These are phyloP conservation scores for Hydrotaea diabolus DNA, from an alignment of 2,888 invertebrate species.

Conservation along the genomic window DNA sequence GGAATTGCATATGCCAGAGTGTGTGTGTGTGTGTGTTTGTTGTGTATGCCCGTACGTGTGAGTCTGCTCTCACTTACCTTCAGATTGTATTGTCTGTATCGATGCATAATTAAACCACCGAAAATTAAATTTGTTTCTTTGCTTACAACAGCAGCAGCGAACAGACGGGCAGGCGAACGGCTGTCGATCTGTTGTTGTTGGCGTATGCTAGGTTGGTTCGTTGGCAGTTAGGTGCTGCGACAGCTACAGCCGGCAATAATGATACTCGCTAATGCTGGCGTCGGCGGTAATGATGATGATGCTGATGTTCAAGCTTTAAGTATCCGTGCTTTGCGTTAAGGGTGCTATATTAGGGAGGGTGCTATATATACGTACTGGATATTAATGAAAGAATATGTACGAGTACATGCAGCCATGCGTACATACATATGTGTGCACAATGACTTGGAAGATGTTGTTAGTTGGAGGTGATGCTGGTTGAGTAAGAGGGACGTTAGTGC, in stretches of 20 bases:
- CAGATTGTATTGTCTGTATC: slow-evolving; percentile 32
- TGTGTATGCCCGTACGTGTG: background rate
- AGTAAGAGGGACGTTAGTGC: background rate
- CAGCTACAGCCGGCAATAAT: slow-evolving; percentile 33
- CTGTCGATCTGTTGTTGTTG: background rate
- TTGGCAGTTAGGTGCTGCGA: background rate
- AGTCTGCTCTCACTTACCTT: slow-evolving; percentile 30
- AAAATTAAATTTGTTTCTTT: slow-evolving; percentile 30
- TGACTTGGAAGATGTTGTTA: background rate
- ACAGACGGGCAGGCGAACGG: background rate
- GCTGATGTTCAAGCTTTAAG: background rate
- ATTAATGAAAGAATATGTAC: background rate
- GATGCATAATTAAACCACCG: slow-evolving; percentile 31
- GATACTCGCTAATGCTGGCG: slow-evolving; percentile 7
- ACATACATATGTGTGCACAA: background rate
- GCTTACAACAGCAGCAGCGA: background rate
- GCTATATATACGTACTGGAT: background rate
- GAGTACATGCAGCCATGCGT: background rate
- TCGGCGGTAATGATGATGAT: background rate
- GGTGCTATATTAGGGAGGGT: background rate
- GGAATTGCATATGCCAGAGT: background rate
- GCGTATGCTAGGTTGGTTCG: too few relatives aligned
- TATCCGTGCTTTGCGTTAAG: background rate
- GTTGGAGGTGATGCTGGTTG: background rate
- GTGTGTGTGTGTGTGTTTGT: background rate